Conservation (phyloP, 2,797 vertebrate species). For the Pygocentrus nattereri region DNA sequence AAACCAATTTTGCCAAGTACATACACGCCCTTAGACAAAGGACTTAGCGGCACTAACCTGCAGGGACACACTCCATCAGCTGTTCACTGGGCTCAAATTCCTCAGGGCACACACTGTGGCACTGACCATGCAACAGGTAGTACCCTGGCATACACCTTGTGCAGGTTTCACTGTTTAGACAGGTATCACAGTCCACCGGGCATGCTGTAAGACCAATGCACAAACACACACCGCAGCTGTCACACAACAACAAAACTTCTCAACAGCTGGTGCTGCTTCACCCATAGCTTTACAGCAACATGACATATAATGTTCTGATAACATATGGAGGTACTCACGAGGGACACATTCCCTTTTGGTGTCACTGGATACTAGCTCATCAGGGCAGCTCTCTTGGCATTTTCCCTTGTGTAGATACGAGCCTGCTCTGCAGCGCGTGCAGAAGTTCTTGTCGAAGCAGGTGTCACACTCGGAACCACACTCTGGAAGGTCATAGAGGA, state of each 20-base stretch:
- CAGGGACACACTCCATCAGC: slow-evolving; percentile 89
- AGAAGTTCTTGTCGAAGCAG: slow-evolving; percentile 99
- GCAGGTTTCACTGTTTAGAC: slow-evolving; percentile 92
- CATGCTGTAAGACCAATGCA: slow-evolving; percentile 83
- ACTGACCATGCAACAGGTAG: slow-evolving; percentile 91
- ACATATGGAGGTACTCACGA: slow-evolving; percentile 70
- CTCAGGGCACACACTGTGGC: slow-evolving; percentile 92
- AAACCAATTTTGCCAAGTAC: no score
- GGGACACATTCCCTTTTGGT: slow-evolving; percentile 91
- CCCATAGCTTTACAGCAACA: not conserved
- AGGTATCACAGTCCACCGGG: slow-evolving; percentile 93
- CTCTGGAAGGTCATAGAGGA: slow-evolving; percentile 82
- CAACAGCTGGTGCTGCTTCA: not conserved
- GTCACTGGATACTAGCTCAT: slow-evolving; percentile 89
- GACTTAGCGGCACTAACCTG: slow-evolving; percentile 79
- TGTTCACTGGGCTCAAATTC: slow-evolving; percentile 90
- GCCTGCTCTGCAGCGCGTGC: slow-evolving; percentile 94
- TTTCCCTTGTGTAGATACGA: slow-evolving; percentile 96
- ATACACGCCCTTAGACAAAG: not conserved
- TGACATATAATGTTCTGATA: not conserved
- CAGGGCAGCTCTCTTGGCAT: slow-evolving; percentile 95
- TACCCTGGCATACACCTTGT: slow-evolving; percentile 89
- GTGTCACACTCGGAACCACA: slow-evolving; percentile 98
- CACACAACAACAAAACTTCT: not conserved
- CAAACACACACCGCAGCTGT: slow-evolving; percentile 22